Evolutionary conservation across 1,140 invertebrate genomes (phyloP).

Genomic region (Reticulitermes speratus): DNA sequence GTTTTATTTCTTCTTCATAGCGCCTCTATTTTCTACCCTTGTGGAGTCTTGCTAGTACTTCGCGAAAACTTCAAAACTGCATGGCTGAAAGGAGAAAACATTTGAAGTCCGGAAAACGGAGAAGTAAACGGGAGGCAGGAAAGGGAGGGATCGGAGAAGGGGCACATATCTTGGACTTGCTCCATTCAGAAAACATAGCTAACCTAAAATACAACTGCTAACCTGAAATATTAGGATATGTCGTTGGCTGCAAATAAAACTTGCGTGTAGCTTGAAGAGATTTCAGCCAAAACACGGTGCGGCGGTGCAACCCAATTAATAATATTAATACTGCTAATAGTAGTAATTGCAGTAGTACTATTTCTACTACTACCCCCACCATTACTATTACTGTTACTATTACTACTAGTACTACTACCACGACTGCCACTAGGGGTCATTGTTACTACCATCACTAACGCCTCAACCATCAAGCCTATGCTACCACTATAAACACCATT

Average conservation of each 20-base stretch:
- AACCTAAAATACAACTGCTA: neutral
- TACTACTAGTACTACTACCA: no score
- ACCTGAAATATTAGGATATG: neutral
- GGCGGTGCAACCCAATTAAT: no score
- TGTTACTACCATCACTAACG: no score
- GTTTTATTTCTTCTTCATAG: neutral
- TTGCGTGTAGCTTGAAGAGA: neutral
- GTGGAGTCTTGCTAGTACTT: neutral
- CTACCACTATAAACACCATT: no score
- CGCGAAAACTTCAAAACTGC: neutral
- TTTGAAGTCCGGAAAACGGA: neutral
- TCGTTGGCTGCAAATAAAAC: neutral
- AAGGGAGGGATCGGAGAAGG: neutral
- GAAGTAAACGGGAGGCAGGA: neutral
- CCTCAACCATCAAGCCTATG: no score
- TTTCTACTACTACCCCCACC: no score
- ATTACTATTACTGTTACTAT: no score
- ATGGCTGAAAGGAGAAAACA: neutral
- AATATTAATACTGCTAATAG: no score
- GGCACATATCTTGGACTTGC: neutral
- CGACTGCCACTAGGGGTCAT: no score
- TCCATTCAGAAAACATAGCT: slow-evolving; percentile 11
- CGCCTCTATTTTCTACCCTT: neutral
- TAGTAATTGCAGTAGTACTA: no score
- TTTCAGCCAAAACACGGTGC: neutral